These are phyloP conservation scores for Fratercula arctica DNA, from an alignment of 2,797 vertebrate genomes.

Conservation along the genomic window DNA sequence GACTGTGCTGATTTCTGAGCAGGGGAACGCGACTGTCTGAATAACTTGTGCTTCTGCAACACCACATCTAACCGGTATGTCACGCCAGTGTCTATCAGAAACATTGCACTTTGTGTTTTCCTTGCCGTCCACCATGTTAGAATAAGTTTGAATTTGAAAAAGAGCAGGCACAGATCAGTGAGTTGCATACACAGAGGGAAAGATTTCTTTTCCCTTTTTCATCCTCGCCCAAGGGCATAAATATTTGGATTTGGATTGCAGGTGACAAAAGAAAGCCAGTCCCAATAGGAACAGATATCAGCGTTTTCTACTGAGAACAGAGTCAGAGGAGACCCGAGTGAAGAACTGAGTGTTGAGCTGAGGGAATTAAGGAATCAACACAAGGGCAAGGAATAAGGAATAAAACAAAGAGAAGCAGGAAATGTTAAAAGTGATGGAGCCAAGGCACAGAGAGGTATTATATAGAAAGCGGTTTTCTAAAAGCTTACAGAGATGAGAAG, in stretches of 20 bases:
- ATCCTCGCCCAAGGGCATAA: background rate
- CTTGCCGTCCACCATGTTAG: fast-evolving
- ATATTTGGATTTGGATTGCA: background rate
- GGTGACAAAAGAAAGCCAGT: background rate
- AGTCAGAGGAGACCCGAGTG: background rate
- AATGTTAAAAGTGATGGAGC: background rate
- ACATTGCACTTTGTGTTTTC: fast-evolving
- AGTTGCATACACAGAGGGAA: background rate
- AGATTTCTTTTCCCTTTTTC: background rate
- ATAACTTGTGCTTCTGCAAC: background rate
- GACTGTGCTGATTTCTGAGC: background rate
- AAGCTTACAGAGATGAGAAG: background rate
- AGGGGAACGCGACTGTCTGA: no score
- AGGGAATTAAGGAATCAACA: background rate
- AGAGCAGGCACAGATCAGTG: background rate
- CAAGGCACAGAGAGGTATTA: background rate
- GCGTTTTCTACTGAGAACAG: background rate
- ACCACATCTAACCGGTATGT: fast-evolving
- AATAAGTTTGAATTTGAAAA: background rate
- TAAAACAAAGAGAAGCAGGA: background rate
- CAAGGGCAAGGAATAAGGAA: background rate
- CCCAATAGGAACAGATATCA: background rate
- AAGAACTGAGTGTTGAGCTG: background rate
- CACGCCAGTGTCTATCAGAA: background rate
- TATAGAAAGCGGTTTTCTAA: background rate